These are phyloP conservation scores for Portunus trituberculatus DNA, from an alignment of 1,140 invertebrate species.

Conservation along the genomic window DNA sequence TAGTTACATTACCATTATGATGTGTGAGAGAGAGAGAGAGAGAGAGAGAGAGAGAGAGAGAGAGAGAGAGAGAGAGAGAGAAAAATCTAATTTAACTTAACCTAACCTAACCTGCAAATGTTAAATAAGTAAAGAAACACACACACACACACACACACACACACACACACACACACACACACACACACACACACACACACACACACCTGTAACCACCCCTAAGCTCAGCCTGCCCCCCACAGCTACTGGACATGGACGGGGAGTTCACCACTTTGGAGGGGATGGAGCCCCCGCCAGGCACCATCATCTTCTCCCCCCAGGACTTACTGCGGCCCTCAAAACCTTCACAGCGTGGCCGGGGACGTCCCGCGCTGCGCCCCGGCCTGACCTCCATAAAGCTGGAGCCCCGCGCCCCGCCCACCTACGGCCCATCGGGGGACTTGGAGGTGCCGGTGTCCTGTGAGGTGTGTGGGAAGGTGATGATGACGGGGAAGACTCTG, in stretches of 20 bases:
- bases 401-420: slow-evolving; percentile 36
- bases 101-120: too few species aligned
- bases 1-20: not conserved
- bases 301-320: slow-evolving; percentile 77
- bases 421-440: slow-evolving; percentile 38
- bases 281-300: slow-evolving; percentile 73
- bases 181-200: too few species aligned
- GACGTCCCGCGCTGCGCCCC: slow-evolving; percentile 25
- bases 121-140: too few species aligned
- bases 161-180: too few species aligned
- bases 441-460: slow-evolving; percentile 74
- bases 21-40: too few species aligned
- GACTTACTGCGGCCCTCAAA: slow-evolving; percentile 63
- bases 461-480: slow-evolving; percentile 75
- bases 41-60: too few species aligned
- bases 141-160: too few species aligned
- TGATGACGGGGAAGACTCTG: slow-evolving; percentile 76
- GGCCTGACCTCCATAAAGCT: slow-evolving; percentile 62
- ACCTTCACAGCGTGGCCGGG: slow-evolving; percentile 33
- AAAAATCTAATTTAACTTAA: too few species aligned
- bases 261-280: slow-evolving; percentile 64
- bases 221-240: not conserved
- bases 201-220: too few species aligned
- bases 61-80: too few species aligned
- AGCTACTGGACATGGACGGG: slow-evolving; percentile 42